These are phyloP conservation scores for Microplitis demolitor DNA, from an alignment of 1,140 invertebrate species.

Conservation along the genomic window DNA sequence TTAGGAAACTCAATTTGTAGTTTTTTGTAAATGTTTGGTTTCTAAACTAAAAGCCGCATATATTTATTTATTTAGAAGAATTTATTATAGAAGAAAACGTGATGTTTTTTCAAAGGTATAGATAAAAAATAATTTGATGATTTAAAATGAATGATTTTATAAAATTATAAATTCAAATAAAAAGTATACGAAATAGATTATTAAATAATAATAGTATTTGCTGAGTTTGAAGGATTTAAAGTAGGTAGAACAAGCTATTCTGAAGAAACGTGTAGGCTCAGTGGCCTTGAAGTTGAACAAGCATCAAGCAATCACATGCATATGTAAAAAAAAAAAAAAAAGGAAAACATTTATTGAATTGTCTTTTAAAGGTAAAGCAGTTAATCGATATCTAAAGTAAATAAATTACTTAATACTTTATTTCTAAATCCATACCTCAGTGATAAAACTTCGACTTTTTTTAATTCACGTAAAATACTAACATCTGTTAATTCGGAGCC, in stretches of 20 bases:
- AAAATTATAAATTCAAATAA: neutral
- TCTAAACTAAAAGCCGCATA: no score
- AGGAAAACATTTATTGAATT: neutral
- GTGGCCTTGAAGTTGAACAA: neutral
- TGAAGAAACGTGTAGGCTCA: neutral
- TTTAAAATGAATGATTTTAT: neutral
- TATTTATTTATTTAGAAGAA: no score
- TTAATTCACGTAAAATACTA: slow-evolving; percentile 75
- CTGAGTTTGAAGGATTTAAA: neutral
- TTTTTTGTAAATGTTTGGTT: no score
- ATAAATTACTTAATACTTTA: neutral
- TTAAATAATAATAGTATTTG: neutral
- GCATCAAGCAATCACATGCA: neutral
- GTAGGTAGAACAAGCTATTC: neutral
- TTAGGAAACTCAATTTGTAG: no score
- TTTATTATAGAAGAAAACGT: no score
- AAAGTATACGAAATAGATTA: neutral
- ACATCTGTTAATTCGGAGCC: slow-evolving; percentile 82
- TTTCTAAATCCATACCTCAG: slow-evolving; percentile 68
- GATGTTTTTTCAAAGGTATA: no score
- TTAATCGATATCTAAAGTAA: neutral
- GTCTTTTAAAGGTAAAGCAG: neutral
- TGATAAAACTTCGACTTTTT: slow-evolving; percentile 79
- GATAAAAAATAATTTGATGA: no score
- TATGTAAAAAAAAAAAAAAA: neutral